phyloP scores from a whole-genome alignment of 2,113 vertebrate genomes.

The Anser cygnoides region DNA sequence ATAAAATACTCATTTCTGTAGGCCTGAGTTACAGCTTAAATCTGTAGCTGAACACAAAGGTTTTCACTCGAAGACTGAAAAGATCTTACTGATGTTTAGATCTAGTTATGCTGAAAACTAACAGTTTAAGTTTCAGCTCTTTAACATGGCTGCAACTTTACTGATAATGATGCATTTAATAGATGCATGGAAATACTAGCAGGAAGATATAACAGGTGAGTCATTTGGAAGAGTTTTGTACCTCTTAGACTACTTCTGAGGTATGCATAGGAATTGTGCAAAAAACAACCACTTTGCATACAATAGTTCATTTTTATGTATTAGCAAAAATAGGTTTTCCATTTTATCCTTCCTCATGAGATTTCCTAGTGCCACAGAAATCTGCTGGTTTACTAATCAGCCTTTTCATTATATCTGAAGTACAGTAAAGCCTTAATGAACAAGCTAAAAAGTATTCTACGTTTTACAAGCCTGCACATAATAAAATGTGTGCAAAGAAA shows the following conservation, averaged over 20 bases:
- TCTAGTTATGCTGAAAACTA: background rate
- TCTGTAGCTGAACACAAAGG: background rate
- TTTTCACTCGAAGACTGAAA: background rate
- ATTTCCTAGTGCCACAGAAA: background rate
- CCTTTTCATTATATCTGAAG: background rate
- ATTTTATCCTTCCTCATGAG: background rate
- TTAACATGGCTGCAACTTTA: background rate
- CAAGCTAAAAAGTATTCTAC: background rate
- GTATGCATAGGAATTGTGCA: background rate
- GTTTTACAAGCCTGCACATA: background rate
- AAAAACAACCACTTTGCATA: background rate
- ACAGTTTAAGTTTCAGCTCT: background rate
- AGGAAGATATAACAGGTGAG: background rate
- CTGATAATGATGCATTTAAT: background rate
- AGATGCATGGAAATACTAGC: background rate
- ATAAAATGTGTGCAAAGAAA: background rate
- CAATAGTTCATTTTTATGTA: background rate
- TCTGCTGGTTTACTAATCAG: rapidly evolving
- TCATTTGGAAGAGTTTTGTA: background rate
- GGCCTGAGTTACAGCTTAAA: background rate
- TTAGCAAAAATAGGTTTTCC: background rate
- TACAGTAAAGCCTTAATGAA: background rate
- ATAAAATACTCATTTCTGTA: background rate
- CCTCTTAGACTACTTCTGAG: background rate
- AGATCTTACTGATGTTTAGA: background rate